Evolutionary conservation across 2,888 invertebrate genomes (phyloP), one percentile per base, ranked within the genome.

Genomic region (Trichopoda pennipes): DNA sequence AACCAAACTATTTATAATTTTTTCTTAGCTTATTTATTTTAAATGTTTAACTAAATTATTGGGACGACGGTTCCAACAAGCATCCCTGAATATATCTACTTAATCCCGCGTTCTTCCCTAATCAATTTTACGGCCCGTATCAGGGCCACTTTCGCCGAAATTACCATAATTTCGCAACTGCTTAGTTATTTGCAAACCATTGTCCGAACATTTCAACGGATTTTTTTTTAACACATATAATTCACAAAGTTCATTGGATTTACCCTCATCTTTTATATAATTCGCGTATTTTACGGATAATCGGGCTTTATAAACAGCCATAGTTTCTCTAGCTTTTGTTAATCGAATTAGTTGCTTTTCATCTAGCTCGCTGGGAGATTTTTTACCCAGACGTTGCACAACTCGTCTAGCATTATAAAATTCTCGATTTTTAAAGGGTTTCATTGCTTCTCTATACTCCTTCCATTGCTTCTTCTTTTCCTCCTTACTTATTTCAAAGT

Each of bases 341-440:
- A 89, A 68, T 0, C 89, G 86, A 8, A 86, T 84, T 17, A 85
- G 21, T 21, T 88, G 85, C 23, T 84, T 85, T 72, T 89, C 89
- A 10, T 89, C 87, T 1, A 89, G 73, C n/a, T 87, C 80, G 4
- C 85, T 85, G 0, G 84, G 79, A 12, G 85, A 83, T 42, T 86
- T 64, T 63, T 89, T 89, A 23, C 88, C 86, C 9, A 89, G 63
- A 0, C 89, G 88, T 56, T 89, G 89, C 14, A 89, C 87, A 0
- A 86, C 86, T 6, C 89, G 87, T 68, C 88, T 88, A 61, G 86
- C 86, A 69, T 89, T 89, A 14, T 86, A 85, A 38, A 89, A 89
- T 49, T 89, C 88, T 2, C 88, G 87, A 84, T 89, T 88, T 61
- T 89, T 89, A 55, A 88, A 89, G 0, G 89, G 89, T 21, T 89